A percentile compares a stretch with the other conserved stretches of the same genome.
These are phyloP conservation scores for Leiothrix lutea DNA, from an alignment of 2,113 vertebrate genomes.

Conservation along the genomic window DNA sequence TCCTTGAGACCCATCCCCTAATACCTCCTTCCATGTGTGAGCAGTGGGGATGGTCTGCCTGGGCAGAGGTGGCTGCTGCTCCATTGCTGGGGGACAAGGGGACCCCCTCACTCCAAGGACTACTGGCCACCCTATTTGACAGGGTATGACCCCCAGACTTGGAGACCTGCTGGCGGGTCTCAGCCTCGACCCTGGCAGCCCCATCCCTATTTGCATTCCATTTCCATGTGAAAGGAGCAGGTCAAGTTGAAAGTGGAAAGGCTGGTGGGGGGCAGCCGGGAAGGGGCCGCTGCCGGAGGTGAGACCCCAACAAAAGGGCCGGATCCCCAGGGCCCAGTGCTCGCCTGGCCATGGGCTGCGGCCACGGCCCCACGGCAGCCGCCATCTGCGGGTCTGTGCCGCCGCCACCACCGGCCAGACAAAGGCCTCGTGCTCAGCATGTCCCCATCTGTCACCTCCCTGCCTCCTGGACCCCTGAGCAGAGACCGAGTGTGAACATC, in stretches of 20 bases:
- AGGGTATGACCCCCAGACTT: neutral
- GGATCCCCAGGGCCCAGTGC: slow-evolving; percentile 9
- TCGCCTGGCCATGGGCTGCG: neutral
- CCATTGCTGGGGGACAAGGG: neutral
- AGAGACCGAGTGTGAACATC: fast-evolving
- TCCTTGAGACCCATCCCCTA: neutral
- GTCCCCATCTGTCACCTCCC: slow-evolving; percentile 59
- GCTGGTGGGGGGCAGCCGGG: neutral
- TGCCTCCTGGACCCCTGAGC: neutral
- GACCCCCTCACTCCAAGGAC: too few relatives aligned
- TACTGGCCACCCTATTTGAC: fast-evolving
- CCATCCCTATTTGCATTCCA: slow-evolving; percentile 31
- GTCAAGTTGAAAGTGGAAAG: slow-evolving; percentile 70
- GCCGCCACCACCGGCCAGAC: neutral
- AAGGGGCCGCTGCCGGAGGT: slow-evolving; percentile 33
- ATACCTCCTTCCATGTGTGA: neutral
- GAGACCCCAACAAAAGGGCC: slow-evolving; percentile 42
- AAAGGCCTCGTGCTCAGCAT: neutral
- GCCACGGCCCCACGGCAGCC: neutral
- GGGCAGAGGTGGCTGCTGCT: neutral
- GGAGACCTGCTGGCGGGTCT: neutral
- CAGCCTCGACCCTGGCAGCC: neutral
- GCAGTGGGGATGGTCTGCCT: neutral
- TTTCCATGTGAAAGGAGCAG: slow-evolving; percentile 56
- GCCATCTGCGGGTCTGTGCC: slow-evolving; percentile 31